phyloP scores from a whole-genome alignment of 2,888 invertebrate species.

The Erannis defoliaria region DNA sequence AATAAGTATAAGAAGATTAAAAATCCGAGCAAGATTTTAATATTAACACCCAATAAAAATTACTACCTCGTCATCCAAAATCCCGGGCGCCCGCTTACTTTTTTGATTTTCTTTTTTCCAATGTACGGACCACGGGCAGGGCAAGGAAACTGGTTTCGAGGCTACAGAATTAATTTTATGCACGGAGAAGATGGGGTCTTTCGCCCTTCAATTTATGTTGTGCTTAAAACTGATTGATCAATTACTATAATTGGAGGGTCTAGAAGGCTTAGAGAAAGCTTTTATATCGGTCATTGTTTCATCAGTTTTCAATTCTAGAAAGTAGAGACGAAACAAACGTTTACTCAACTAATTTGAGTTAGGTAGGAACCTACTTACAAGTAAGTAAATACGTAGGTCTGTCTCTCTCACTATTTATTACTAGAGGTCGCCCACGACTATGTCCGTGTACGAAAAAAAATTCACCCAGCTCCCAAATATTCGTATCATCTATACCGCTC shows the following conservation, averaged over 20 bases:
- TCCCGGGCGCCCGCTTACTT: conserved; percentile 22
- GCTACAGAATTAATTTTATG: conserved; percentile 64
- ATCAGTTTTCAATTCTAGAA: neutral
- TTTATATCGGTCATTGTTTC: conserved; percentile 16
- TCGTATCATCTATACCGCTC: too few relatives aligned
- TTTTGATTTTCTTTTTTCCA: conserved; percentile 35
- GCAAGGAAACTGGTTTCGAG: conserved; percentile 52
- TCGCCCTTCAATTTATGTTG: conserved; percentile 52
- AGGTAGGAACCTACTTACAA: too few relatives aligned
- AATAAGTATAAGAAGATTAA: neutral
- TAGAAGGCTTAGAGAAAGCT: conserved; percentile 27
- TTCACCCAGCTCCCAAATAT: too few relatives aligned
- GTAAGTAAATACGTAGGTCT: too few relatives aligned
- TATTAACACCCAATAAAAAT: conserved; percentile 38
- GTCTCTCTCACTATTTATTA: too few relatives aligned
- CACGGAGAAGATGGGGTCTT: conserved; percentile 59
- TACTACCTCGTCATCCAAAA: conserved; percentile 36
- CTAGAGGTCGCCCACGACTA: too few relatives aligned
- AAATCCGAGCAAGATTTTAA: conserved; percentile 30
- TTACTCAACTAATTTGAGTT: neutral
- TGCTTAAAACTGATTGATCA: conserved; percentile 39
- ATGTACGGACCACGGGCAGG: conserved; percentile 20
- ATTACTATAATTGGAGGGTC: conserved; percentile 41
- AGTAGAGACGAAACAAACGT: conserved; percentile 1
- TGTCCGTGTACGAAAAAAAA: too few relatives aligned